Percentiles rank a stretch among this genome's conserved stretches.
Conservation (phyloP, 2,113 vertebrate species). For the Nothocercus nigrocapillus region DNA sequence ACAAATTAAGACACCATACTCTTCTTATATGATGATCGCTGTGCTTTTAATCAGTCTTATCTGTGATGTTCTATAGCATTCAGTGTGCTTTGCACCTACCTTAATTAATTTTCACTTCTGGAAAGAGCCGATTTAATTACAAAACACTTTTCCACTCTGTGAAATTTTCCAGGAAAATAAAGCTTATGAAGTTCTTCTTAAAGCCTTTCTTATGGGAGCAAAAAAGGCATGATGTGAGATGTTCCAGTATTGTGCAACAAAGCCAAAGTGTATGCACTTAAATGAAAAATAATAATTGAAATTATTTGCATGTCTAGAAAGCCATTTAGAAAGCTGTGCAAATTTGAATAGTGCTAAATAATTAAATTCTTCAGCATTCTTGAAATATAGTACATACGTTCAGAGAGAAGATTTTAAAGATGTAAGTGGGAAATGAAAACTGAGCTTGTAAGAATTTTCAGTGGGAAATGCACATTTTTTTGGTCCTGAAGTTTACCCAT, state of each 20-base stretch:
- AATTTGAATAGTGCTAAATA: neutral
- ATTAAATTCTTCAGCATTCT: neutral
- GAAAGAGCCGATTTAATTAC: neutral
- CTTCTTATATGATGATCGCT: neutral
- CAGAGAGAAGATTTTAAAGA: neutral
- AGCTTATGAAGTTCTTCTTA: neutral
- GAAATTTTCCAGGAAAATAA: neutral
- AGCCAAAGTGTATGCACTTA: neutral
- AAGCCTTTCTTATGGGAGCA: neutral
- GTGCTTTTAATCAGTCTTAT: neutral
- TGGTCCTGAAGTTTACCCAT: rapidly evolving
- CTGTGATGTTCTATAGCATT: neutral
- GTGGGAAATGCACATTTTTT: neutral
- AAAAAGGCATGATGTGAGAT: neutral
- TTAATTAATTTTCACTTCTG: neutral
- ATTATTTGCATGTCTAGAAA: neutral
- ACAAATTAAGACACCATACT: neutral
- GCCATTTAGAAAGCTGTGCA: neutral
- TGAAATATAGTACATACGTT: neutral
- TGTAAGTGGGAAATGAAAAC: neutral
- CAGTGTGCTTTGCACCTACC: neutral
- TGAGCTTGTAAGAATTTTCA: neutral
- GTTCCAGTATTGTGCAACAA: neutral
- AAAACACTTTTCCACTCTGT: neutral
- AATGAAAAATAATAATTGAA: neutral